These are phyloP conservation scores for Amblyteles armatorius DNA, from an alignment of 2,888 invertebrate species.

Conservation along the genomic window DNA sequence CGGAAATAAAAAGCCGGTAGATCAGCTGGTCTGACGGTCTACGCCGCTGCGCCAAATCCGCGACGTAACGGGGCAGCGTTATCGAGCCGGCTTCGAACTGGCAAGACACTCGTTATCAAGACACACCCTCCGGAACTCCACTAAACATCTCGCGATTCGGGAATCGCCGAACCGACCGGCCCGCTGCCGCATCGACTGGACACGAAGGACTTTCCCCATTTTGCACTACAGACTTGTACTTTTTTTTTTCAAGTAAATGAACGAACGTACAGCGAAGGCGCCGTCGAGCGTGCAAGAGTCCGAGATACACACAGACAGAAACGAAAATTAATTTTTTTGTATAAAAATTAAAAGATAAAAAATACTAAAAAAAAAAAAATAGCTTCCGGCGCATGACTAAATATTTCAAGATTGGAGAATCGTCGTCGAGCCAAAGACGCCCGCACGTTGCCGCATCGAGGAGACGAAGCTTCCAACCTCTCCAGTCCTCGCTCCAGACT, in stretches of 20 bases:
- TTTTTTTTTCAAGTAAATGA: no score
- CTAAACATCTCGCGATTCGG: background rate
- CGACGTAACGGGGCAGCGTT: constrained; percentile 54
- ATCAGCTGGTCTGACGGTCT: constrained; percentile 57
- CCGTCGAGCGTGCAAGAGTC: no score
- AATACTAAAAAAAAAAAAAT: no score
- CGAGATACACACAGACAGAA: no score
- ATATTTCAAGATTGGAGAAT: no score
- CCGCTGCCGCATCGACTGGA: background rate
- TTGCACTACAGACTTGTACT: no score
- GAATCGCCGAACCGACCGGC: background rate
- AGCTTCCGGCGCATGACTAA: no score
- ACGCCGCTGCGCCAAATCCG: constrained; percentile 51
- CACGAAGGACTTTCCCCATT: no score
- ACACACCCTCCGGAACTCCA: background rate
- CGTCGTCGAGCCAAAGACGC: background rate
- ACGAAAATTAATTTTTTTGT: no score
- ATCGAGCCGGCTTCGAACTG: constrained; percentile 59
- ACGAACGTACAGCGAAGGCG: no score
- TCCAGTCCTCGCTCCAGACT: background rate
- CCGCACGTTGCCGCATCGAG: background rate
- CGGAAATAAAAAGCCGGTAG: constrained; percentile 44
- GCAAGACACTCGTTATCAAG: background rate
- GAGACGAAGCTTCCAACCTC: background rate
- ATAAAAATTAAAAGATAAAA: no score